Percentiles rank a stretch among this genome's conserved stretches.
phyloP scores from a whole-genome alignment of 1,140 invertebrate species.

The Musca domestica region DNA sequence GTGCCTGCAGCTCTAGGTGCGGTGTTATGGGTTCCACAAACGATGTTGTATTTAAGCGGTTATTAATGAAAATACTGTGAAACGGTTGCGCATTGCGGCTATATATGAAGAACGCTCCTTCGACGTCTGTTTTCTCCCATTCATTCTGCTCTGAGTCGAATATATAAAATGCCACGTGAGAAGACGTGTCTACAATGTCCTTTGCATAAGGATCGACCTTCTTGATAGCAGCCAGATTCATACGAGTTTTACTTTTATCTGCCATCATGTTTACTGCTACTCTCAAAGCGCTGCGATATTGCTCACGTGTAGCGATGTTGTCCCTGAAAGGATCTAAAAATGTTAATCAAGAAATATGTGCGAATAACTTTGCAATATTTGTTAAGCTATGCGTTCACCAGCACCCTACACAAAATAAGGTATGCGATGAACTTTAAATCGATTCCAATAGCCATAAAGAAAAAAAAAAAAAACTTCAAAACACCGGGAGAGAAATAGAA shows the following conservation, averaged over 20 bases:
- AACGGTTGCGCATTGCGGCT: slow-evolving; percentile 80
- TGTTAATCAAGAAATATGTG: too few relatives aligned
- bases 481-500: too few relatives aligned
- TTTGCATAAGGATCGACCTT: slow-evolving; percentile 89
- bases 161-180: slow-evolving; percentile 87
- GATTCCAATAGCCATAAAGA: too few relatives aligned
- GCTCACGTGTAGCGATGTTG: too few relatives aligned
- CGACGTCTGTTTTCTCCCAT: slow-evolving; percentile 91
- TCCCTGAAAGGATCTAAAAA: too few relatives aligned
- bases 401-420: too few relatives aligned
- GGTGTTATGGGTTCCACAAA: slow-evolving; percentile 86
- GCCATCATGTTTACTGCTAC: too few relatives aligned
- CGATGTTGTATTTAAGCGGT: slow-evolving; percentile 86
- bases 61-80: slow-evolving; percentile 91
- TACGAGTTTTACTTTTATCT: slow-evolving; percentile 75
- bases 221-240: slow-evolving; percentile 89
- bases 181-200: slow-evolving; percentile 85
- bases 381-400: too few relatives aligned
- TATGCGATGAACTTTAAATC: too few relatives aligned
- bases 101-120: slow-evolving; percentile 89
- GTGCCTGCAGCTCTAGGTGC: slow-evolving; percentile 83
- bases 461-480: too few relatives aligned
- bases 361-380: too few relatives aligned
- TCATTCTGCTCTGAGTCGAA: slow-evolving; percentile 77
- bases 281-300: too few relatives aligned